Evolutionary conservation across 2,113 vertebrate species (phyloP), one percentile per base, ranked within the genome.

Genomic region (Kryptolebias marmoratus): DNA sequence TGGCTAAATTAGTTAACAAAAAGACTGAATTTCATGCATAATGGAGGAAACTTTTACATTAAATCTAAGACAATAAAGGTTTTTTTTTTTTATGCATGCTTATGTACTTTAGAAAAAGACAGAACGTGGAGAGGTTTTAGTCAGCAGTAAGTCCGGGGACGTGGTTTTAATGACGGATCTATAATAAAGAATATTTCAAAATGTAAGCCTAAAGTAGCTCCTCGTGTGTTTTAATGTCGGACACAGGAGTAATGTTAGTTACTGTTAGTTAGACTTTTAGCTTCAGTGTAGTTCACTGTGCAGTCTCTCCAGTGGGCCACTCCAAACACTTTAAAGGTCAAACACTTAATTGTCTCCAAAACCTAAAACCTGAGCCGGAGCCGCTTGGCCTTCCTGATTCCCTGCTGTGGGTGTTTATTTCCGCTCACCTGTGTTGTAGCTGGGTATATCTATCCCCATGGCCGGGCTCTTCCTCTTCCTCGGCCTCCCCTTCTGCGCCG

Each of bases 401-500:
- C 36, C 32, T 28, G 9, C 44, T 42, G 39, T 42, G 5, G 5
- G 5, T 42, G 39, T 42, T 5, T 42, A 7, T 36, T 42, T 36
- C 36, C 36, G 7, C 96, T 93, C 93, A 99, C 98, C 97, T 95
- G 97, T 96, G 89, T 92, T 96, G 92, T 98, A 99, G 89, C 84
- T 96, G 88, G 96, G 94, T 87, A 99, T 95, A 73, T 99, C 98
- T 82, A 98, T 96, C 76, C 96, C 97, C 90, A 99, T 93, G 45
- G 97, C 96, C 4, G 96, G 96, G 84, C 96, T 99, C 89, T 99
- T 99, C 85, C 98, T 90, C 90, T 98, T 99, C 83, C 98, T 92
- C 58, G 98, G 98, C 86, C 98, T 92, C n/a, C 98, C 98, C 68
- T 99, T 99, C 94, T 98, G 98, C 39, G 98, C 96, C 0, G 96